Conservation (phyloP, 2,797 vertebrate species). For the Aplochiton taeniatus region DNA sequence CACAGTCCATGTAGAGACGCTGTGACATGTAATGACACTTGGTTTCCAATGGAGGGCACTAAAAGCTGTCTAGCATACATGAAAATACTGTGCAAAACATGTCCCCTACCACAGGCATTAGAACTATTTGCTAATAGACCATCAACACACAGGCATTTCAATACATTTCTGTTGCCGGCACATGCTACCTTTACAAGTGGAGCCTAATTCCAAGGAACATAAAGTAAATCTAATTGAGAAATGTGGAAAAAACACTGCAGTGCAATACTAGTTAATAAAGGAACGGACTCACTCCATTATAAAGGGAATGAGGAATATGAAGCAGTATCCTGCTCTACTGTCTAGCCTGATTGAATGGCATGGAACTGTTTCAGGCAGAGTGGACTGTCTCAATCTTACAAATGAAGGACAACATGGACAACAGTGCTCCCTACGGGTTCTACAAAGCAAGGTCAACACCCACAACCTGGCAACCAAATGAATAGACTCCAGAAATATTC, state of each 20-base stretch:
- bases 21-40: not conserved
- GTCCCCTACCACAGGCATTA: not conserved
- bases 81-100: not conserved
- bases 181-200: too few species aligned
- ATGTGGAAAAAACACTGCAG: not conserved
- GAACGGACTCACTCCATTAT: too few species aligned
- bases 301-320: too few species aligned
- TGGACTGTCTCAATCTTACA: not conserved
- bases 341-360: not conserved
- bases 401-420: constrained; percentile 18
- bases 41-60: not conserved
- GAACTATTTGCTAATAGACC: not conserved
- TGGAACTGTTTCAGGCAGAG: not conserved
- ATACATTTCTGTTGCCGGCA: too few species aligned
- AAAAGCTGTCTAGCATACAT: not conserved
- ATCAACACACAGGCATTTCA: not conserved
- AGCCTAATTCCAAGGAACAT: not conserved
- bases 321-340: not conserved
- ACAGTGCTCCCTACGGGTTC: constrained; percentile 32
- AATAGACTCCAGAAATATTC: too few species aligned
- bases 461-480: not conserved
- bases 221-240: not conserved
- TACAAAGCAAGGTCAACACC: constrained; percentile 6
- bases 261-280: too few species aligned
- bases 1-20: too few species aligned